These are phyloP conservation scores for Thera britannica DNA, from an alignment of 2,888 invertebrate species.

Conservation along the genomic window DNA sequence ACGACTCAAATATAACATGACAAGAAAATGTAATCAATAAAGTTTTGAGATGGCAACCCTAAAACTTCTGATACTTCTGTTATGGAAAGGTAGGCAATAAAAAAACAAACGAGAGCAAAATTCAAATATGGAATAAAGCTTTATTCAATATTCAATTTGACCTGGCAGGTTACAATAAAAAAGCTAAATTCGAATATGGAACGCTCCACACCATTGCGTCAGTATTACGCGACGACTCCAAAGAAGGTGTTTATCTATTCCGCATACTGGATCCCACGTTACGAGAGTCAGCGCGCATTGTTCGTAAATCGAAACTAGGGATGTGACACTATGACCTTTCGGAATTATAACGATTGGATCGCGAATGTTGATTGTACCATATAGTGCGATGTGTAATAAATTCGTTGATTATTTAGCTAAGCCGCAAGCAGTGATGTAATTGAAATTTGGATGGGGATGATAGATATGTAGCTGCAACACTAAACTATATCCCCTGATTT, in stretches of 20 bases:
- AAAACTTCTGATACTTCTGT: neutral
- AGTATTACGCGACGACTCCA: constrained; percentile 38
- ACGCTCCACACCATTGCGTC: constrained; percentile 39
- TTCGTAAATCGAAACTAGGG: constrained; percentile 51
- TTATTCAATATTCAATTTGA: neutral
- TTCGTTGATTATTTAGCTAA: too few species aligned
- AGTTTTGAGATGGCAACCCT: constrained; percentile 9
- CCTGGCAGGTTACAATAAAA: constrained; percentile 15
- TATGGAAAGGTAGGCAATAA: too few species aligned
- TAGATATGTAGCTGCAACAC: too few species aligned
- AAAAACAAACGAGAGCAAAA: neutral
- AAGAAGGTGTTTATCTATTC: constrained; percentile 41
- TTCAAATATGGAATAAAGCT: constrained; percentile 13
- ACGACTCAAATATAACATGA: too few species aligned
- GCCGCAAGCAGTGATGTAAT: too few species aligned
- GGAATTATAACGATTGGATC: constrained; percentile 8
- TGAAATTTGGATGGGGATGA: too few species aligned
- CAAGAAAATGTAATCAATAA: too few species aligned
- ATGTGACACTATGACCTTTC: constrained; percentile 35
- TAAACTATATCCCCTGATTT: too few species aligned
- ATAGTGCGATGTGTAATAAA: too few species aligned
- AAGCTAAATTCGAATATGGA: constrained; percentile 34
- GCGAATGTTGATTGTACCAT: neutral
- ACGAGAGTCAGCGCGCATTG: constrained; percentile 37
- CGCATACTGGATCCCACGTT: constrained; percentile 42